Conservation (phyloP, 2,888 invertebrate genomes). For the Acanthoscelides obtectus region DNA sequence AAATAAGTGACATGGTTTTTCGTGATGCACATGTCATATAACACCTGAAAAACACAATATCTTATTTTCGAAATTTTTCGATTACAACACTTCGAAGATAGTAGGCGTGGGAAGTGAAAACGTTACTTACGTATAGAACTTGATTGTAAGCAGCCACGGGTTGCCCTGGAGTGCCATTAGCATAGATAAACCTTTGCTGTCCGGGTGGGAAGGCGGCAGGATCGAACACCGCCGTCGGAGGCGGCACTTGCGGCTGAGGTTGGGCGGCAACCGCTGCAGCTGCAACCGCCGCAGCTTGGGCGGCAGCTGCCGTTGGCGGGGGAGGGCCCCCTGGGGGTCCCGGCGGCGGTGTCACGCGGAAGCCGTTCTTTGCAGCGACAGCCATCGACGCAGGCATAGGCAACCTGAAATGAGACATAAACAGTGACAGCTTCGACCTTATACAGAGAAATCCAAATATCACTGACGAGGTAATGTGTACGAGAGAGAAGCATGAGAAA, state of each 20-base stretch:
- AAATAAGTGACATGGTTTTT: background rate
- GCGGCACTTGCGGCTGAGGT: constrained; percentile 43
- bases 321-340: constrained; percentile 46
- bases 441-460: too few species aligned
- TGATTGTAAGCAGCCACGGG: constrained; percentile 54
- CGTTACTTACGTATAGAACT: constrained; percentile 59
- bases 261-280: background rate
- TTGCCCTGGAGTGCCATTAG: constrained; percentile 56
- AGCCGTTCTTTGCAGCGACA: background rate
- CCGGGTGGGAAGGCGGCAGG: constrained; percentile 52
- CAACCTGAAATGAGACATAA: too few species aligned
- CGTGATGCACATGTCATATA: too few species aligned
- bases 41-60: too few species aligned
- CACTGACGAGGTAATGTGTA: too few species aligned
- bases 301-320: constrained; percentile 15
- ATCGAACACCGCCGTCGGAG: constrained; percentile 55
- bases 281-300: constrained; percentile 20
- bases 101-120: background rate
- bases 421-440: too few species aligned
- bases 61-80: too few species aligned
- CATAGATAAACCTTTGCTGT: constrained; percentile 61
- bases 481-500: too few species aligned
- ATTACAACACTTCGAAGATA: too few species aligned
- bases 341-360: constrained; percentile 42
- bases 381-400: constrained; percentile 48